Evolutionary conservation across 2,888 invertebrate genomes (phyloP).

Genomic region (Pegoplata infirma): DNA sequence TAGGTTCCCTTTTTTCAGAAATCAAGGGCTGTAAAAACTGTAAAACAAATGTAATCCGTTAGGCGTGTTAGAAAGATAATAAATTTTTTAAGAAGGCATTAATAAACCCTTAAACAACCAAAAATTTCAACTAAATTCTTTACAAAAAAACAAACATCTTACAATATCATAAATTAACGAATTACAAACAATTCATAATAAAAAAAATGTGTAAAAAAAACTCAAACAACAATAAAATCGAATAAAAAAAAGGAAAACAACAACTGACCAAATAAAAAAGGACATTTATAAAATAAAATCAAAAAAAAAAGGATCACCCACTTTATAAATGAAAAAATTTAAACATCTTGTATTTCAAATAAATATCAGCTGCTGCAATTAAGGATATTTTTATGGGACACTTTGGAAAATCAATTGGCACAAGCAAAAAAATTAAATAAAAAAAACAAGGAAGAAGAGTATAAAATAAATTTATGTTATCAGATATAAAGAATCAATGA

Average conservation of each 20-base stretch:
- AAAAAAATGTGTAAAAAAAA: conserved; percentile 42
- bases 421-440: conserved; percentile 57
- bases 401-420: conserved; percentile 48
- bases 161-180: conserved; percentile 50
- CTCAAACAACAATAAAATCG: conserved; percentile 3
- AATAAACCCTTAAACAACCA: conserved; percentile 29
- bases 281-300: conserved; percentile 13
- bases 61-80: conserved; percentile 51
- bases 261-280: conserved; percentile 52
- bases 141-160: background rate
- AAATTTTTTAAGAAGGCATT: conserved; percentile 3
- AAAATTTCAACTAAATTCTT: conserved; percentile 28
- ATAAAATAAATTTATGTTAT: conserved; percentile 46
- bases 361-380: conserved; percentile 60
- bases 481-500: conserved; percentile 29
- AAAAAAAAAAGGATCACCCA: conserved; percentile 21
- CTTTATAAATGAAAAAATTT: conserved; percentile 23
- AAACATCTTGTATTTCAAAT: conserved; percentile 52
- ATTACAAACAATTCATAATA: conserved; percentile 38
- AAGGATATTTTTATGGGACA: conserved; percentile 40
- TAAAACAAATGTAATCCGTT: conserved; percentile 60
- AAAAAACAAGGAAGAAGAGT: background rate
- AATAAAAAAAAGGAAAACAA: conserved; percentile 9
- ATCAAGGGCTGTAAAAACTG: conserved; percentile 39
- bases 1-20: background rate